Evolutionary conservation across 2,888 invertebrate genomes (phyloP), one percentile per base, ranked within the genome.

Genomic region (Drosophila emarginata): DNA sequence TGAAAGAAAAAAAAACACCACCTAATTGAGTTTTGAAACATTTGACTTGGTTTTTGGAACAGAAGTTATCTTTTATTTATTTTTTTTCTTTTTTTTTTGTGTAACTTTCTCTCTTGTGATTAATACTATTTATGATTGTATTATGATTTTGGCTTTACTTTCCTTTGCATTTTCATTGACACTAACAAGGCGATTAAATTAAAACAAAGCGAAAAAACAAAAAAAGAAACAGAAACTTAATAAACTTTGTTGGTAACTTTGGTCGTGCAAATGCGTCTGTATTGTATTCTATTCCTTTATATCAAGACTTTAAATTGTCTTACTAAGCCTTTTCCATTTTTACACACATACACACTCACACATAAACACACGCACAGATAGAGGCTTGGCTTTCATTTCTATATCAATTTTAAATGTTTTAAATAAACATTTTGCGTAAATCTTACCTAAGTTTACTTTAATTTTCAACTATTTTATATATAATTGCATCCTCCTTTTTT

Each of bases 231-330:
- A 72, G 37, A 54, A 54, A 40, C 18, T 12, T 21, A 61, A 65
- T 18, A 50, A 54, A 28, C 64, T 57, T 54, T 70, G 75, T 68
- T 80, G 79, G 81, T 78, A 76, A 72, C 68, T 45, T 45, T 81
- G 79, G 77, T 79, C 82, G 79, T 78, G 78, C 76, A 80, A 78
- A 69, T 80, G 78, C 75, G 78, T 65, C 78, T 79, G 78, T 79
- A 81, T 66, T 76, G 72, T 67, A 64, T 67, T 64, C 18, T 60
- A 67, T 67, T 70, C 64, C 12, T 60, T 74, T 62, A 71, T 70
- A 67, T 64, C 67, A 68, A 69, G 64, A 60, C 69, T 68, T 63
- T 73, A 32, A 54, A 36, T 12, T 15, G 45, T 21, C 28, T 18
- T 36, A 54, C 54, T 54, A 36, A 54, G 32, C 32, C 45, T 73